Conservation (phyloP, 2,888 invertebrate genomes). For the Diarsia dahlii region DNA sequence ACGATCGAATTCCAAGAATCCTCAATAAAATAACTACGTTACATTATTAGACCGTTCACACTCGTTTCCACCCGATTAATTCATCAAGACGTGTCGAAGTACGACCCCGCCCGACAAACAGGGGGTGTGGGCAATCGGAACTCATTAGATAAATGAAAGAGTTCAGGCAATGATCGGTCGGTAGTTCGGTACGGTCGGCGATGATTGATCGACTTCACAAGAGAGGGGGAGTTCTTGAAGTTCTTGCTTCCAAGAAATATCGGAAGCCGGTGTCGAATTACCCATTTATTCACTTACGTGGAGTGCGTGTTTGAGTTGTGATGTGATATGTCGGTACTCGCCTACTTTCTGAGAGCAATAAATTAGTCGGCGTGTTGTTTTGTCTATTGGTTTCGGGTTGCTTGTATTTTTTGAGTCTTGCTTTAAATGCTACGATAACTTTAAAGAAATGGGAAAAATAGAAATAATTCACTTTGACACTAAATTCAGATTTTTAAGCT, state of each 20-base stretch:
- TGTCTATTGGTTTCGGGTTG: conserved; percentile 57
- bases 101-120: conserved; percentile 75
- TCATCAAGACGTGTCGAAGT: conserved; percentile 81
- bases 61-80: conserved; percentile 79
- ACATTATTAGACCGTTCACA: conserved; percentile 65
- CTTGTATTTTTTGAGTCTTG: conserved; percentile 6
- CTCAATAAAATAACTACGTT: conserved; percentile 54
- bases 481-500: not conserved
- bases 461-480: no score
- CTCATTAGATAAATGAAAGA: conserved; percentile 90
- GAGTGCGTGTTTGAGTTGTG: conserved; percentile 83
- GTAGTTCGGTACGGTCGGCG: conserved; percentile 67
- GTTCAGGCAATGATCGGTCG: conserved; percentile 82
- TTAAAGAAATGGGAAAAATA: no score
- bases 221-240: conserved; percentile 62
- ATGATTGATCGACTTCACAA: conserved; percentile 70
- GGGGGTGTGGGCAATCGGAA: conserved; percentile 66
- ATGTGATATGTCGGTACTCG: conserved; percentile 73
- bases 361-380: conserved; percentile 72
- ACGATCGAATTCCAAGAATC: conserved; percentile 17
- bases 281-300: conserved; percentile 84
- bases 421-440: not conserved
- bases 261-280: conserved; percentile 78
- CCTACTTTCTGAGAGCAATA: conserved; percentile 73
- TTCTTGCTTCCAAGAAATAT: conserved; percentile 72